A percentile compares a stretch with the other conserved stretches of the same genome.
Evolutionary conservation across 1,140 invertebrate species (phyloP).

Genomic region (Colletes gigas): DNA sequence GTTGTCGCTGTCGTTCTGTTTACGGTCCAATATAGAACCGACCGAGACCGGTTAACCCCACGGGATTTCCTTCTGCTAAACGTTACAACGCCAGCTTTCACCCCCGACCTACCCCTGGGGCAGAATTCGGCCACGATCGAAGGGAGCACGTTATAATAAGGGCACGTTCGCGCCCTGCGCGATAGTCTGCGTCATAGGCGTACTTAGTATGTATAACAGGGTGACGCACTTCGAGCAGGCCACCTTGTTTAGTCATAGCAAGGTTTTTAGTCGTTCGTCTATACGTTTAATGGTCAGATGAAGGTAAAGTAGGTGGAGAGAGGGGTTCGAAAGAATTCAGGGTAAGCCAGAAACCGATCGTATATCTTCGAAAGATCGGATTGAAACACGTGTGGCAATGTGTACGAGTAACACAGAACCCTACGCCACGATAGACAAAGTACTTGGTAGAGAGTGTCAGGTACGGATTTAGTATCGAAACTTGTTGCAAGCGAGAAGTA

Average conservation of each 20-base stretch:
- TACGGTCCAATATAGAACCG: slow-evolving; percentile 51
- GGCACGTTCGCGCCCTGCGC: slow-evolving; percentile 42
- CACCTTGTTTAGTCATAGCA: background rate
- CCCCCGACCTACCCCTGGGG: slow-evolving; percentile 24
- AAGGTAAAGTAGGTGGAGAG: too few species aligned
- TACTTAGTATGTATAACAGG: slow-evolving; percentile 42
- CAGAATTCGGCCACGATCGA: slow-evolving; percentile 49
- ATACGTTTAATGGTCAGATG: too few species aligned
- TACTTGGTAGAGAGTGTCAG: too few species aligned
- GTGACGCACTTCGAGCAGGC: background rate
- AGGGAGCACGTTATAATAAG: slow-evolving; percentile 66
- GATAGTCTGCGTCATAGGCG: slow-evolving; percentile 16
- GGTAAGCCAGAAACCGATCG: too few species aligned
- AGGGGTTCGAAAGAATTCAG: too few species aligned
- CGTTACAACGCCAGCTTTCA: slow-evolving; percentile 57
- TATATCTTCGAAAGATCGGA: too few species aligned
- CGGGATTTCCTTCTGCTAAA: slow-evolving; percentile 62
- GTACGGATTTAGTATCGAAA: too few species aligned
- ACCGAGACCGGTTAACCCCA: slow-evolving; percentile 51
- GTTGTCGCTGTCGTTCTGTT: slow-evolving; percentile 58
- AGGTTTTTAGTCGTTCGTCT: too few species aligned
- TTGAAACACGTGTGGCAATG: too few species aligned
- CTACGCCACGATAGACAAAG: too few species aligned
- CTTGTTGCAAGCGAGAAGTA: too few species aligned
- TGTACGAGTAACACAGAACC: too few species aligned